Evolutionary conservation across 1,140 invertebrate species (phyloP), one percentile per base, ranked within the genome.

Genomic region (Drosophila auraria): DNA sequence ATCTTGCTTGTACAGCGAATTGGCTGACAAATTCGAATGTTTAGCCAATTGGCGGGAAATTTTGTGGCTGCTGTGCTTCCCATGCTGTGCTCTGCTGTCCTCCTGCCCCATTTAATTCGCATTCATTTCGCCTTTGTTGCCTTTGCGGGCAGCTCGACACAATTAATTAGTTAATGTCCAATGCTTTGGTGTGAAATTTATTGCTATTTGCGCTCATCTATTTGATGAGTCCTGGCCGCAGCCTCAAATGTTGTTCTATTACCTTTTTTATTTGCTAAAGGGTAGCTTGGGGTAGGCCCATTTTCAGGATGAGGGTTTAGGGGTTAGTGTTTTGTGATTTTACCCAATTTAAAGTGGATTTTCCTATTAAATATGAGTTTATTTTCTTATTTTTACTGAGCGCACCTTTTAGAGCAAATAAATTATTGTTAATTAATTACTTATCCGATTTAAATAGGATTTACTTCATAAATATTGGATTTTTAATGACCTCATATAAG

Each of bases 91-190:
- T 36, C 9, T 40, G 7, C 33, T 36, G 20, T 44, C 20, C 44
- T 4, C 25, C 23, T 14, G 44, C 23, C 20, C 66, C 44, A 75
- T 74, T 63, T 73, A 51, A 60, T 44, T 77, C 33, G 44, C 61
- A 51, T 53, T 58, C 23, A 58, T 57, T 80, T 77, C 36, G 33
- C 25, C 33, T 47, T 49, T 74, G 80, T 77, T 83, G 76, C 50
- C 70, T 77, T 78, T 87, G 83, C 83, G 83, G 83, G 72, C 71
- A 69, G 72, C 84, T 83, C 87, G 83, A 82, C 78, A 89, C 84
- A 87, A 89, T 87, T 87, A 89, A 87, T 89, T 87, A 87, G 84
- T 89, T 87, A 89, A 83, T 87, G 84, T 79, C 66, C 84, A 81
- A 71, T 70, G 83, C 78, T 84, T 70, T 83, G 80, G 83, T 75